Conservation (phyloP, 2,888 invertebrate genomes). For the Carabus problematicus region DNA sequence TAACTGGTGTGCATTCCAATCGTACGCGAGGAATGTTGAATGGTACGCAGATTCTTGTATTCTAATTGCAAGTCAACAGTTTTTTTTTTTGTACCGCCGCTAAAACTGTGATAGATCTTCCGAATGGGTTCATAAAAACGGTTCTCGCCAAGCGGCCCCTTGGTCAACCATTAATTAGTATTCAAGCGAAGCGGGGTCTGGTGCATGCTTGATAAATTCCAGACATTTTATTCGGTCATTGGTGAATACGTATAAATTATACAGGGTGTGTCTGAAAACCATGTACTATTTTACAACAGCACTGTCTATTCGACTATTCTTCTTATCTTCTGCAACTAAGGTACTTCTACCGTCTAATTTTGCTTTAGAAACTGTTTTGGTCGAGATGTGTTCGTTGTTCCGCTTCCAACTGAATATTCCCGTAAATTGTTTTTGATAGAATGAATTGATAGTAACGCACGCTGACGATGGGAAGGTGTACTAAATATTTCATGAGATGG, state of each 20-base stretch:
- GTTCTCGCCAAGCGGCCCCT: not conserved
- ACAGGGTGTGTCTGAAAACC: constrained; percentile 1
- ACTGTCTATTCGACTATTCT: no score
- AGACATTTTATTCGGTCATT: constrained; percentile 18
- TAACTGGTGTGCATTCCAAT: constrained; percentile 11
- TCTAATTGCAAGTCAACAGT: constrained; percentile 23
- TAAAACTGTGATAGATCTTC: constrained; percentile 13
- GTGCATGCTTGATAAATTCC: constrained; percentile 2
- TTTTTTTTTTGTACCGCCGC: constrained; percentile 12
- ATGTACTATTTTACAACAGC: not conserved
- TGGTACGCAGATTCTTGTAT: constrained; percentile 16
- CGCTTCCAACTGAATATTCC: no score
- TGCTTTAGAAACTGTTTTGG: no score
- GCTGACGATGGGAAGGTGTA: no score
- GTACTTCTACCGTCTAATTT: no score
- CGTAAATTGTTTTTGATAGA: no score
- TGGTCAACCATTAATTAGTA: constrained; percentile 19
- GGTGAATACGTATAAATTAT: constrained; percentile 23
- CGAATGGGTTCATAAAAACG: constrained; percentile 13
- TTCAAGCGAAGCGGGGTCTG: constrained; percentile 12
- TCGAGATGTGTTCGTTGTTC: no score
- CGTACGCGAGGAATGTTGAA: constrained; percentile 3
- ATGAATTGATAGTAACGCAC: no score
- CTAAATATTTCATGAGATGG: no score
- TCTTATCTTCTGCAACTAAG: no score